A percentile compares a stretch with the other conserved stretches of the same genome.
Evolutionary conservation across 2,113 vertebrate genomes (phyloP).

Genomic region (Platichthys stellatus): DNA sequence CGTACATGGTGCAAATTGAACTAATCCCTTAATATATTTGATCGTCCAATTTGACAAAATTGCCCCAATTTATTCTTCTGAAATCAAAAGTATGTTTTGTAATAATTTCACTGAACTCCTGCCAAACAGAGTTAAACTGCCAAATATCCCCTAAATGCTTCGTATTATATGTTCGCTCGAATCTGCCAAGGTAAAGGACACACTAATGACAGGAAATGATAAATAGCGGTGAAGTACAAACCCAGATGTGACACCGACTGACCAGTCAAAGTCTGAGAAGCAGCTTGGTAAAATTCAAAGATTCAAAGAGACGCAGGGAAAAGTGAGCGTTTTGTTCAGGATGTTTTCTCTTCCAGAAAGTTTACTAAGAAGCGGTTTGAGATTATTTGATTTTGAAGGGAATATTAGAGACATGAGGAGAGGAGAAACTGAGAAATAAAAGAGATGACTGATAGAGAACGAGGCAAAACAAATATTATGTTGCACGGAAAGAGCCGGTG

Average conservation of each 20-base stretch:
- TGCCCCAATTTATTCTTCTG: background rate
- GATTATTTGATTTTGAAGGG: background rate
- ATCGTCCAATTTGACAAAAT: background rate
- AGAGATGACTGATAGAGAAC: constrained; percentile 12
- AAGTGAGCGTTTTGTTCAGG: background rate
- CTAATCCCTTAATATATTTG: background rate
- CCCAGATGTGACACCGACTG: background rate
- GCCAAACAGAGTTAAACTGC: background rate
- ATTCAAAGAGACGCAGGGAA: background rate
- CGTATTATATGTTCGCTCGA: background rate
- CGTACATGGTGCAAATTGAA: background rate
- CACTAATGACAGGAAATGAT: background rate
- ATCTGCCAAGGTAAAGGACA: background rate
- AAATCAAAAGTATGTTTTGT: constrained; percentile 6
- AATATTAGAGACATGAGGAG: background rate
- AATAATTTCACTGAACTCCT: background rate
- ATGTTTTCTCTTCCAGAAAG: background rate
- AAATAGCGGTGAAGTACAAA: background rate
- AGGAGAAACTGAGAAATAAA: constrained; percentile 9
- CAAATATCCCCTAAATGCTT: background rate
- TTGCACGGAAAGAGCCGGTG: constrained; percentile 44
- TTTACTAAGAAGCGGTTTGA: background rate
- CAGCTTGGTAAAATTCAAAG: too few relatives aligned
- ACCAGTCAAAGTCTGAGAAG: background rate
- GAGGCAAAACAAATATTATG: constrained; percentile 22